Base-by-base conservation (phyloP, 2,113 vertebrate species). In the Zapornia atra region DNA sequence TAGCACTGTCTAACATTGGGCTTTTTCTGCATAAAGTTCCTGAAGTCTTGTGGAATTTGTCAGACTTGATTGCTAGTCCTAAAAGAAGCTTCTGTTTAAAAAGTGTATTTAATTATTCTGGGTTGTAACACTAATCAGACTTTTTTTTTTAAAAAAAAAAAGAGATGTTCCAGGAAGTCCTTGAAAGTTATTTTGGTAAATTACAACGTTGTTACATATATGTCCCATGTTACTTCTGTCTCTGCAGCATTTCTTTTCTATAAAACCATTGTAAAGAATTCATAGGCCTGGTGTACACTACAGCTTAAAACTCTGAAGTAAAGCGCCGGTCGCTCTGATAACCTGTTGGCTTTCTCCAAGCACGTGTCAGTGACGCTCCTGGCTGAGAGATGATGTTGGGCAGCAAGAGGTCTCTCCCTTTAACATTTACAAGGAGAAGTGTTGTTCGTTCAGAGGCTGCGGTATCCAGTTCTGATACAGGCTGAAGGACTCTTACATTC, bases 31-130 rank as follows among this genome's bases (percentile, higher is more conserved):
- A 15, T 93, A 82, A 98, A 96, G 76, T 97, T 96, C 88, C 88
- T 89, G 90, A 90, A 95, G 89, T 97, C 95, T 96, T 73, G 96
- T 97, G 96, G 95, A 97, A 79, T 97, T 97, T 95, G 89, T 95
- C 96, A 96, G 88, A 97, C 82, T 94, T 95, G 93, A 46, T 97
- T 46, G 80, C 82, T 97, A 94, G 97, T 98, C 44, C 86, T 97
- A 94, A 96, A 97, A 94, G 42, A 95, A 89, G 78, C 85, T 78
- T 96, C 80, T 90, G 70, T 97, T 11, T 93, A 42, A 75, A 69
- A 94, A 86, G 33, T 81, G n/a, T 92, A 42, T 82, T 81, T 95
- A 90, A 77, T 94, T 95, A 73, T 76, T 93, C 86, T 66, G 59
- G 46, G 76, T 88, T 88, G 57, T 57, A 80, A 91, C 65, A 56